Base-by-base conservation (phyloP, 2,888 invertebrate genomes). In the Xylocampa areola region DNA sequence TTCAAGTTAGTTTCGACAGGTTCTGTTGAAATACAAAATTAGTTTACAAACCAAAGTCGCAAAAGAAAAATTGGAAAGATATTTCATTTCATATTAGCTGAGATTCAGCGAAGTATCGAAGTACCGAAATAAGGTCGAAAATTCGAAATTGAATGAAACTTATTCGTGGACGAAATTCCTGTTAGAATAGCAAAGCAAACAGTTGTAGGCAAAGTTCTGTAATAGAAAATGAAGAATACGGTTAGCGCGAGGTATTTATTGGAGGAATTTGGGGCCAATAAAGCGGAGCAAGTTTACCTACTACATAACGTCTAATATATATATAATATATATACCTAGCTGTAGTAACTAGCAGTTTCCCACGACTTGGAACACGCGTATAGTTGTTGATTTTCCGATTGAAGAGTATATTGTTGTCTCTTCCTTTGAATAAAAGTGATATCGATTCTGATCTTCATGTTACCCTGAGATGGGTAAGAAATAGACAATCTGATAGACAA, bases 201-300 rank as follows among this genome's bases (percentile, higher is more conserved):
- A 57, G 59, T 63, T 36, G 52, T 40, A 43, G 41, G 11, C n/a
- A 62, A 76, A 73, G 55, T 76, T 76, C 36, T 39, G 44, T 60
- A 71, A 65, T 71, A 65, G 60, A 49, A 67, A 65, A 63, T 58
- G 60, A 66, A 71, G 62, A 60, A 57, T 60, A 53, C 52, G 60
- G 58, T 55, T 60, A 64, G 63, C 49, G 59, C 62, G 14, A 55
- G 72, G 58, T 70, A 78, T 78, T 79, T 75, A 76, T 76, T 61
- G 66, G 53, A 67, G 67, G 75, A 77, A 79, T 77, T 75, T 64
- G 50, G 64, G 58, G 39, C 58, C 72, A 72, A 75, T 73, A 68
- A 68, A 72, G 23, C 19, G 16, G 55, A 40, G 14, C 52, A 59
- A 69, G 58, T 55, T 73, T 53, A 27, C 51, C 58, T n/a, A n/a